Evolutionary conservation across 2,113 vertebrate genomes (phyloP).

Genomic region (Varanus salvator): DNA sequence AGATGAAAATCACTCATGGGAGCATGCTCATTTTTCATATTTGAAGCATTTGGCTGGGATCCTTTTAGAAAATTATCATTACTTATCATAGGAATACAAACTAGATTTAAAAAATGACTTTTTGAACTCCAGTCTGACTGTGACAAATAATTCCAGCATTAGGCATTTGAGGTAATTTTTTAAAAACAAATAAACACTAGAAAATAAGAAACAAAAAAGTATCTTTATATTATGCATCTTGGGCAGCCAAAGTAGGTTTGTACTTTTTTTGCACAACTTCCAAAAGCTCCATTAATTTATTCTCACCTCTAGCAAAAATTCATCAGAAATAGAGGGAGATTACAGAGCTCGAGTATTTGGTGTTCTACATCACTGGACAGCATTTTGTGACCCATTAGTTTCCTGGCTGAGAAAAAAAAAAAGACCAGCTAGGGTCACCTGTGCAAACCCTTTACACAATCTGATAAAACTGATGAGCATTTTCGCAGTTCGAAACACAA

Average conservation of each 20-base stretch:
- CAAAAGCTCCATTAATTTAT: background rate
- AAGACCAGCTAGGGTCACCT: background rate
- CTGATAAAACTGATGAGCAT: background rate
- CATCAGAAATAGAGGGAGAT: background rate
- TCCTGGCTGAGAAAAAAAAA: background rate
- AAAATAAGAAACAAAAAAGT: background rate
- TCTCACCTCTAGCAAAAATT: background rate
- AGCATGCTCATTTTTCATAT: background rate
- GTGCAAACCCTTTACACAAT: background rate
- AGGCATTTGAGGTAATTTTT: background rate
- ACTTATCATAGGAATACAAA: background rate
- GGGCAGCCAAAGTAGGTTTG: background rate
- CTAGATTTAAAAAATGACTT: background rate
- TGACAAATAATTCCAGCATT: background rate
- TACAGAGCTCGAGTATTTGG: background rate
- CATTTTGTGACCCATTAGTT: background rate
- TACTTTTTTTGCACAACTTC: constrained; percentile 3
- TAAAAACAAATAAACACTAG: background rate
- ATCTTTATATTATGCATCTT: background rate
- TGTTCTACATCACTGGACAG: background rate
- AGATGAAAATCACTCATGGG: background rate
- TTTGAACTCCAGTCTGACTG: background rate
- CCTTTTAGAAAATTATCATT: background rate
- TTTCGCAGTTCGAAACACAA: background rate
- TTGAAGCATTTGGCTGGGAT: constrained; percentile 4